Evolutionary conservation across 2,888 invertebrate species (phyloP), one percentile per base, ranked within the genome.

Genomic region (Mimas tiliae): DNA sequence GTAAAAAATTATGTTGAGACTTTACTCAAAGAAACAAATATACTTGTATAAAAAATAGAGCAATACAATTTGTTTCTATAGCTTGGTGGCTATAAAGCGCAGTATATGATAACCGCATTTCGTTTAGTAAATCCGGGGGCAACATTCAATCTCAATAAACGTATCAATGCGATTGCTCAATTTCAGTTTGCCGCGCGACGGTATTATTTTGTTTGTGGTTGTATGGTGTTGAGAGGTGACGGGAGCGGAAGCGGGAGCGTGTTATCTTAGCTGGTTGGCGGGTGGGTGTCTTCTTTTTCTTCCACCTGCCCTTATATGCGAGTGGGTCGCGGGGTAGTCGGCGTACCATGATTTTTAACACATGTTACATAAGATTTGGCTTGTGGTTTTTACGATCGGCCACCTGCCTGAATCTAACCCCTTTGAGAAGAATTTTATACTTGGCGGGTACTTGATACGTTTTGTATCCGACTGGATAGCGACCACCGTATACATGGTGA

Each of bases 131-230:
- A 78, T 76, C 72, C 77, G 74, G 72, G 69, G 72, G 75, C 69
- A 74, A 70, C 74, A 74, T 75, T 80, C 79, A 79, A 79, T 83
- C 80, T 76, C 83, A 74, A 82, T 84, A 83, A 83, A 82, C 79
- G 81, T 81, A 85, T 83, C 83, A 80, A 80, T 80, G 79, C 78
- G 81, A 84, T 84, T 82, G 81, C 81, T 77, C 75, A 75, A 78
- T 81, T 80, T 79, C 75, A 75, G 70, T 74, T 77, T 76, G 75
- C 73, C 76, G 72, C 77, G 73, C 72, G 69, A 66, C 70, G 34
- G 11, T 33, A 65, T 65, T 55, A 58, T 65, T 65, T 55, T 19
- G 64, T 52, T 42, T 58, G 16, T 48, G 34, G 47, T 47, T n/a
- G 53, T 27, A 27, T 6, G 21, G 65, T 47, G 47, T 70, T 63